Conservation (phyloP, 2,888 invertebrate genomes). For the Lissocephala sabroskyi region DNA sequence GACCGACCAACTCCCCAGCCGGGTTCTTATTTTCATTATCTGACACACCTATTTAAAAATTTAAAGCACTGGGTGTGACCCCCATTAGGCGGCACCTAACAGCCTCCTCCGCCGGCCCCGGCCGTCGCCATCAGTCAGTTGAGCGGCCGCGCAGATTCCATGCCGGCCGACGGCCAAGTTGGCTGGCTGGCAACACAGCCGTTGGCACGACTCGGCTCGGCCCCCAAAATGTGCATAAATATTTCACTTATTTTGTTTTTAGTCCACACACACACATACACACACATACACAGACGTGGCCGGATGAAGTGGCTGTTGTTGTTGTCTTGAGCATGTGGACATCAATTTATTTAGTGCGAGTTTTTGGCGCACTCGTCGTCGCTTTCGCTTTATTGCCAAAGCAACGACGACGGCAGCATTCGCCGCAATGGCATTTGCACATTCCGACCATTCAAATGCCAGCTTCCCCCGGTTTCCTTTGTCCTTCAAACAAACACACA, state of each 20-base stretch:
- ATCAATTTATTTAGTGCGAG: conserved; percentile 56
- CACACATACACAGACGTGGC: not conserved
- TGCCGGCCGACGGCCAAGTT: not conserved
- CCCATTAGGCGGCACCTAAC: conserved; percentile 61
- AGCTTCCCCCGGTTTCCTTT: not conserved
- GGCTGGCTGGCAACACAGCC: not conserved
- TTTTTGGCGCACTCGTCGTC: conserved; percentile 10
- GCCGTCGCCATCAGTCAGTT: no score
- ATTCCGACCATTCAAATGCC: conserved; percentile 37
- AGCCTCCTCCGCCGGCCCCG: no score
- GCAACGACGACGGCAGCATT: conserved; percentile 12
- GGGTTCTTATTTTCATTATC: conserved; percentile 66
- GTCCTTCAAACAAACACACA: no score
- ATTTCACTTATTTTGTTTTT: conserved; percentile 56
- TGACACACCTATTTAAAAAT: conserved; percentile 67
- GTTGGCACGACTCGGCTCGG: conserved; percentile 5
- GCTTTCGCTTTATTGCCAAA: conserved; percentile 3
- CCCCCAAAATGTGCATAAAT: conserved; percentile 51
- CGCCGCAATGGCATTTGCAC: conserved; percentile 36
- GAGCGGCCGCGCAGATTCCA: not conserved
- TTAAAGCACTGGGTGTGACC: conserved; percentile 63
- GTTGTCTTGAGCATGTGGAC: conserved; percentile 49
- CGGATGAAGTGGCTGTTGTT: not conserved
- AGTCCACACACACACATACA: conserved; percentile 15
- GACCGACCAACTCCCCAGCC: conserved; percentile 32